Percentiles rank a stretch among this genome's conserved stretches.
Evolutionary conservation across 2,888 invertebrate species (phyloP).

Genomic region (Graphium colonna): DNA sequence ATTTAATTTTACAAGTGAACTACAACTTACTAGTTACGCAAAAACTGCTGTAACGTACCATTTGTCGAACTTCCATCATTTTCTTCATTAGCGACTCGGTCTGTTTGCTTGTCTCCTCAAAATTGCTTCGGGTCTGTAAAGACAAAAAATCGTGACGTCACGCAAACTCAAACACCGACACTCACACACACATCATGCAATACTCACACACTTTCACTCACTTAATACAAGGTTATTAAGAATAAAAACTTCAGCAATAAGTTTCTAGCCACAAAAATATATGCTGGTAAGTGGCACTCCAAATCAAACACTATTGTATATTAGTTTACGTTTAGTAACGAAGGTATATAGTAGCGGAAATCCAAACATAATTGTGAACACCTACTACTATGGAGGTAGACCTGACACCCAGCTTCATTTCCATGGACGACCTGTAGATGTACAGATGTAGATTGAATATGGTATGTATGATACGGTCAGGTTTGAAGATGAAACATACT

Average conservation of each 20-base stretch:
- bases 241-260: background rate
- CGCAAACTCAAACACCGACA: constrained; percentile 24
- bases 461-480: no score
- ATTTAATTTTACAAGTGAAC: no score
- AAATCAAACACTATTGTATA: background rate
- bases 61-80: constrained; percentile 96
- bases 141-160: constrained; percentile 25
- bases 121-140: constrained; percentile 92
- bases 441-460: constrained; percentile 14
- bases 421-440: constrained; percentile 9
- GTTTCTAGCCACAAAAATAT: background rate
- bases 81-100: constrained; percentile 96
- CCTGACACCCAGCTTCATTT: background rate
- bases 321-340: background rate
- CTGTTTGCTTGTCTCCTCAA: constrained; percentile 94
- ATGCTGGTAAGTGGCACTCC: background rate
- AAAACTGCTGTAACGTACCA: constrained; percentile 74
- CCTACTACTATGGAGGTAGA: background rate
- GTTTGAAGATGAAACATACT: no score
- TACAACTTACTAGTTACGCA: no score
- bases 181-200: constrained; percentile 25
- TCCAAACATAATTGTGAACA: background rate
- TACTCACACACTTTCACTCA: constrained; percentile 15
- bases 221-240: background rate
- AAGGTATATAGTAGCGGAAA: background rate